Conservation (phyloP, 2,113 vertebrate genomes). For the Papio anubis region DNA sequence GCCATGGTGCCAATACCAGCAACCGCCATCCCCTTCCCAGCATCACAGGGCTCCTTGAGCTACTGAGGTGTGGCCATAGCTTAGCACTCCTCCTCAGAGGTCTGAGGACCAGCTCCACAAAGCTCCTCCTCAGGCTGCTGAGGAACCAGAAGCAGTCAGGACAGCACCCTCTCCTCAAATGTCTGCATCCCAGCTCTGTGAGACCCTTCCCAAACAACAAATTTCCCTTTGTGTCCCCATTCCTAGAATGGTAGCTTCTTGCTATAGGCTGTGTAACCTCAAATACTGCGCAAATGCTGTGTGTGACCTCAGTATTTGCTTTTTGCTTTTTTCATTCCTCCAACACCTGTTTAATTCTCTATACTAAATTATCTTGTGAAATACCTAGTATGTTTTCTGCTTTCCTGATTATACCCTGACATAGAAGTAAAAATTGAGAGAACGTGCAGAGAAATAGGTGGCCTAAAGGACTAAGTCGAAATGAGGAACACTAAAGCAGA, state of each 20-base stretch:
- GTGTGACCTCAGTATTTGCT: background rate
- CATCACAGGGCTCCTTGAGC: background rate
- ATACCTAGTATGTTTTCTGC: background rate
- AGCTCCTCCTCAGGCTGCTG: background rate
- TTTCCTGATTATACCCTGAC: background rate
- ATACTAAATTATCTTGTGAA: background rate
- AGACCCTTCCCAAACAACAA: background rate
- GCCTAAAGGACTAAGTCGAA: background rate
- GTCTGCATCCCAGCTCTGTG: background rate
- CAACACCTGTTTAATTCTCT: background rate
- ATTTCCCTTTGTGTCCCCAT: background rate
- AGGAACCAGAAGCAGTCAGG: background rate
- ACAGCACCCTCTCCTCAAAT: background rate
- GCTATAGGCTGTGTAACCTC: background rate
- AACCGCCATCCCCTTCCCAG: background rate
- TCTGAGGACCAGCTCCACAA: background rate
- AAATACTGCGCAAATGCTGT: background rate
- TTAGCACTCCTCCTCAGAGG: background rate
- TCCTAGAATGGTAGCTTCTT: background rate
- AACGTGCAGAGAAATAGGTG: background rate
- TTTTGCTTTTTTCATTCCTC: background rate
- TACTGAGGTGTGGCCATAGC: background rate
- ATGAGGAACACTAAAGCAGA: background rate
- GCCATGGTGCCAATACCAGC: fast-evolving
- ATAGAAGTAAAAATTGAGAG: background rate